These are phyloP conservation scores for Hoplodrina blanda DNA, from an alignment of 2,888 invertebrate species.

Conservation along the genomic window DNA sequence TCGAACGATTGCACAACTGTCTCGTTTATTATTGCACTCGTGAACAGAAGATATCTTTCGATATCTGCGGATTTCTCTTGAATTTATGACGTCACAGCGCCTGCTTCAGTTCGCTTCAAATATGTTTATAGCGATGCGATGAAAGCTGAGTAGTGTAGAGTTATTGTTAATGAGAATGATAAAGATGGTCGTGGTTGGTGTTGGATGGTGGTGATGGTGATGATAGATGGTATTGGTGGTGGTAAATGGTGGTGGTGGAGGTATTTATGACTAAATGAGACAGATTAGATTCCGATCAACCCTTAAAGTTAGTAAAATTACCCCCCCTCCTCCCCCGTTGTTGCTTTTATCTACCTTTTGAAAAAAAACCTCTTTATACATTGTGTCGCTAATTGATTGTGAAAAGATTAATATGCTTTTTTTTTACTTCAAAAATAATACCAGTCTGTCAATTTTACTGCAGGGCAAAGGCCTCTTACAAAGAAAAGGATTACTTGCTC, in stretches of 20 bases:
- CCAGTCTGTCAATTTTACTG: background rate
- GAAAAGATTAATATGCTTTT: background rate
- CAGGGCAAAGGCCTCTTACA: background rate
- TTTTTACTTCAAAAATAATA: background rate
- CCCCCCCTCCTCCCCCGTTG: no score
- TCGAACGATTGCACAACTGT: background rate
- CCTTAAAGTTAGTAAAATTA: no score
- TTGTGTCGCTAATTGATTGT: background rate
- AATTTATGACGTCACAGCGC: background rate
- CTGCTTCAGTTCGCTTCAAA: no score
- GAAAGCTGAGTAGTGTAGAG: no score
- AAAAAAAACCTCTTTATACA: background rate
- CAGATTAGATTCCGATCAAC: no score
- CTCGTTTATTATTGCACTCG: slow-evolving; percentile 14
- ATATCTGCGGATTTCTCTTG: background rate
- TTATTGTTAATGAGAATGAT: no score
- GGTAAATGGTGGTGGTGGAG: no score
- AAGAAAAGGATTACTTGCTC: background rate
- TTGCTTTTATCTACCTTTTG: background rate
- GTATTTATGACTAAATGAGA: no score
- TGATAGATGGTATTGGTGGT: no score
- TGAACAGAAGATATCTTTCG: slow-evolving; percentile 1
- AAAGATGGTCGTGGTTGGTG: no score
- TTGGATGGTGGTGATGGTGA: no score
- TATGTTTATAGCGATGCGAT: no score